Conservation (phyloP, 2,888 invertebrate species). For the Yponomeuta evonymella region DNA sequence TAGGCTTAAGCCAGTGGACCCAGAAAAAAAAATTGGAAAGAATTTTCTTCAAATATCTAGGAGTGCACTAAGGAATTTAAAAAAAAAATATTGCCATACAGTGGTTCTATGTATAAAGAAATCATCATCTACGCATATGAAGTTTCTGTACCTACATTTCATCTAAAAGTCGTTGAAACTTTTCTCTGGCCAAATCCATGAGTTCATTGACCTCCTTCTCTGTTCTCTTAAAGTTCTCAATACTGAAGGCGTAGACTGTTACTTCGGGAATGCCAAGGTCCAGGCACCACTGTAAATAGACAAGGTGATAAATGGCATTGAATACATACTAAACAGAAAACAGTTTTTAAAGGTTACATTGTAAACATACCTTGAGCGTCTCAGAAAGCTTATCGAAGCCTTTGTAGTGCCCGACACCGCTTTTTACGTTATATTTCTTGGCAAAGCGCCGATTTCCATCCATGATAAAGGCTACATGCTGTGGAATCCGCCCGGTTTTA, state of each 20-base stretch:
- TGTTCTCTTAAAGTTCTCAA: conserved; percentile 97
- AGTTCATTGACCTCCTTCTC: conserved; percentile 92
- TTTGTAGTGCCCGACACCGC: conserved; percentile 87
- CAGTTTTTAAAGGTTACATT: neutral
- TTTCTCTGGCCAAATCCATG: conserved; percentile 91
- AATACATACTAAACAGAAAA: neutral
- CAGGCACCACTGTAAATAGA: conserved; percentile 84
- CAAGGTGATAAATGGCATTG: neutral
- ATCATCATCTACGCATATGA: no score
- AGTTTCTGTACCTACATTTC: conserved; percentile 78
- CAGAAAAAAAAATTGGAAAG: no score
- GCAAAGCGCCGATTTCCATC: conserved; percentile 98
- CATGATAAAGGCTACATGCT: conserved; percentile 98
- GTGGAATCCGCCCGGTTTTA: conserved; percentile 88
- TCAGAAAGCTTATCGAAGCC: conserved; percentile 90
- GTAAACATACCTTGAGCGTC: conserved; percentile 79
- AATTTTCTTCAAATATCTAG: no score
- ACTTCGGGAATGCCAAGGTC: conserved; percentile 95
- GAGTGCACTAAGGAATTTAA: no score
- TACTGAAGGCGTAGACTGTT: conserved; percentile 99
- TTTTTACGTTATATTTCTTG: conserved; percentile 83
- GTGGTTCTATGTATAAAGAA: no score
- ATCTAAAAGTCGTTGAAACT: conserved; percentile 86
- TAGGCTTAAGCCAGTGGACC: no score
- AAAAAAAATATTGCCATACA: no score